Conservation (phyloP, 2,797 vertebrate species). For the Arremon aurantiirostris region DNA sequence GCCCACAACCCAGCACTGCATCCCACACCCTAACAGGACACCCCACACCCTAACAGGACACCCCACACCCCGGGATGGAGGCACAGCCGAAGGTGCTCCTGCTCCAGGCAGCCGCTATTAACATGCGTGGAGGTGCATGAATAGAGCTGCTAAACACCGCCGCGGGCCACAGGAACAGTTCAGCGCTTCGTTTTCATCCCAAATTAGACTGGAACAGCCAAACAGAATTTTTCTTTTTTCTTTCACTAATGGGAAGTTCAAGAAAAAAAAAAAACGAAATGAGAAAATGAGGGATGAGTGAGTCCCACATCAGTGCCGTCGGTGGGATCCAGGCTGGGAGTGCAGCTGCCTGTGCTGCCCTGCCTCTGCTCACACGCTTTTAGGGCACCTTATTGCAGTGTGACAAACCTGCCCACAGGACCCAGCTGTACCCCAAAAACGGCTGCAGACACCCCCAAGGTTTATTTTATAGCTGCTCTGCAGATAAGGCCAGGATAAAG, state of each 20-base stretch:
- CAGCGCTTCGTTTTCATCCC: background rate
- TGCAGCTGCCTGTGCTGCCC: background rate
- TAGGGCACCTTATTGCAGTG: background rate
- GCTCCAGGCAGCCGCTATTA: background rate
- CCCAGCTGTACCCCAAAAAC: background rate
- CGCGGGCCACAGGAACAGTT: background rate
- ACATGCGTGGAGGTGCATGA: background rate
- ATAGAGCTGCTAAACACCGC: background rate
- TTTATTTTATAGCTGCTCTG: background rate
- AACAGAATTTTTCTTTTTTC: background rate
- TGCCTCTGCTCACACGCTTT: background rate
- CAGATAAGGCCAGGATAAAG: background rate
- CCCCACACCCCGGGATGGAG: fast-evolving
- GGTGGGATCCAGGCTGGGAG: background rate
- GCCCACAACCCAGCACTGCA: background rate
- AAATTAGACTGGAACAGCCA: background rate
- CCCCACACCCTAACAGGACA: fast-evolving
- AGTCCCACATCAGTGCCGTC: fast-evolving
- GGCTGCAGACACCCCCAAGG: fast-evolving
- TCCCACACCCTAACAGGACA: fast-evolving
- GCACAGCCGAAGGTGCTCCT: no score
- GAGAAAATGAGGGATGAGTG: background rate
- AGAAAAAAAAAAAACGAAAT: background rate
- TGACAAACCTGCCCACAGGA: background rate
- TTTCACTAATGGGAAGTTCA: background rate